A percentile compares a stretch with the other conserved stretches of the same genome.
These are phyloP conservation scores for Agrilus cyanescens DNA, from an alignment of 2,888 invertebrate genomes.

Conservation along the genomic window DNA sequence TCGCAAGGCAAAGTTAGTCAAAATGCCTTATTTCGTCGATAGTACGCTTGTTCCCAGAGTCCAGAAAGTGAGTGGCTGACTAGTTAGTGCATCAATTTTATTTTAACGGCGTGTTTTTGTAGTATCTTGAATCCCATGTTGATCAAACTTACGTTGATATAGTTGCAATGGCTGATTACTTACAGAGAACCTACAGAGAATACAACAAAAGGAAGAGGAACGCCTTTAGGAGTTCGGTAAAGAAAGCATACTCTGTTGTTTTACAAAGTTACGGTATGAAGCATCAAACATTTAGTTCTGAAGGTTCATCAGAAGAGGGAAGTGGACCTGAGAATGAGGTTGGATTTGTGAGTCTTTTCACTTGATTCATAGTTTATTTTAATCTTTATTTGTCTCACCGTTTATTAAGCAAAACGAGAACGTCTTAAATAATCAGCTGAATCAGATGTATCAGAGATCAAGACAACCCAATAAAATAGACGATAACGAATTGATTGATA, in stretches of 20 bases:
- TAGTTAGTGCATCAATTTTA: background rate
- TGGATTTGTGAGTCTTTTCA: conserved; percentile 31
- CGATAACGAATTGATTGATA: conserved; percentile 64
- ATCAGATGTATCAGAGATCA: conserved; percentile 38
- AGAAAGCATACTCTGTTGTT: conserved; percentile 63
- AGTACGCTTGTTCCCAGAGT: conserved; percentile 39
- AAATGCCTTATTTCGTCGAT: conserved; percentile 32
- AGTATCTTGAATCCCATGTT: conserved; percentile 72
- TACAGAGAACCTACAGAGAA: conserved; percentile 64
- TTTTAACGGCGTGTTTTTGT: conserved; percentile 19
- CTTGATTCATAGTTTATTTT: background rate
- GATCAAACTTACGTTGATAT: conserved; percentile 73
- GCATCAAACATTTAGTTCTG: conserved; percentile 38
- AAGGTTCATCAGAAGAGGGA: conserved; percentile 45
- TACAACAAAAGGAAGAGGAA: conserved; percentile 69
- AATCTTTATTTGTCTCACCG: conserved; percentile 1
- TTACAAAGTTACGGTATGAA: conserved; percentile 53
- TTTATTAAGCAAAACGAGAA: conserved; percentile 10
- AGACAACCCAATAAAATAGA: conserved; percentile 35
- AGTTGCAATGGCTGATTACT: conserved; percentile 68
- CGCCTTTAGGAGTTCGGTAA: conserved; percentile 69
- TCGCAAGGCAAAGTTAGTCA: conserved; percentile 15
- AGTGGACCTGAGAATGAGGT: conserved; percentile 32
- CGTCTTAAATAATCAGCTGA: conserved; percentile 32
- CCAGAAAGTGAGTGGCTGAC: conserved; percentile 33